These are phyloP conservation scores for Anastrepha ludens DNA, from an alignment of 1,140 invertebrate species.

Conservation along the genomic window DNA sequence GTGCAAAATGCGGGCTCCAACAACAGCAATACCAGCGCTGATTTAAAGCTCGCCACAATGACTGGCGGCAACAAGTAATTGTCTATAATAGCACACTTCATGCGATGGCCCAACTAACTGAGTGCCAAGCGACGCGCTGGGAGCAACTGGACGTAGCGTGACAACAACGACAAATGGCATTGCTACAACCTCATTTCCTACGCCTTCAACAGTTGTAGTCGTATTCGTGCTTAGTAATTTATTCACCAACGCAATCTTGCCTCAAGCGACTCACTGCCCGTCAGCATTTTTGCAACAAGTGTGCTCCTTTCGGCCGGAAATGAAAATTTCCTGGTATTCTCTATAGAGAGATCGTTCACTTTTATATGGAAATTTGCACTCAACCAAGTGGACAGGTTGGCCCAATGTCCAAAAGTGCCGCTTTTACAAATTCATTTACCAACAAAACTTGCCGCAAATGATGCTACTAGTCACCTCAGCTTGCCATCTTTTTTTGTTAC, in stretches of 20 bases:
- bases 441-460: neutral
- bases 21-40: neutral
- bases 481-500: neutral
- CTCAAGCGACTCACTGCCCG: neutral
- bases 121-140: neutral
- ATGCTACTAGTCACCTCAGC: too few species aligned
- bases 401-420: neutral
- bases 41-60: neutral
- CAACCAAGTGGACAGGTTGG: slow-evolving; percentile 8
- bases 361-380: slow-evolving; percentile 29
- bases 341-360: neutral
- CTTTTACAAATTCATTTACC: neutral
- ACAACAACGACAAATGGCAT: neutral
- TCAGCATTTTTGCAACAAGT: slow-evolving; percentile 18
- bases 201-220: neutral
- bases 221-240: slow-evolving; percentile 3
- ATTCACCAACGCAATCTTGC: neutral
- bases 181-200: neutral
- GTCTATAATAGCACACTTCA: neutral
- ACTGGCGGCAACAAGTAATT: neutral
- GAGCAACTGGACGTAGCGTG: neutral
- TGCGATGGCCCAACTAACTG: neutral
- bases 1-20: neutral
- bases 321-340: slow-evolving; percentile 30
- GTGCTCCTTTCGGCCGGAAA: neutral